Evolutionary conservation across 2,113 vertebrate genomes (phyloP).

Genomic region (Galemys pyrenaicus): DNA sequence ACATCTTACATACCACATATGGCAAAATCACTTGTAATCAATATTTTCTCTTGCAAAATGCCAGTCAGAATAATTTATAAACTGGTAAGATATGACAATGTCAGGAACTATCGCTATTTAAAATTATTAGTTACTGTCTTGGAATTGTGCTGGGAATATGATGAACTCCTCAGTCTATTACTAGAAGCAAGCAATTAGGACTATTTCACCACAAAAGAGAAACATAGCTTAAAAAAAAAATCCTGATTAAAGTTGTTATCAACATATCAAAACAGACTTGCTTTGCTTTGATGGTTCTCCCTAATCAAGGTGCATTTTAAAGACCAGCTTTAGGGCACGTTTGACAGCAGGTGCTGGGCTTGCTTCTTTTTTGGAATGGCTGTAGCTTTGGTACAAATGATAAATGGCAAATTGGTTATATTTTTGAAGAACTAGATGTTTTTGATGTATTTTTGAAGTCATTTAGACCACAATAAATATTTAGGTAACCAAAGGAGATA

Average conservation of each 20-base stretch:
- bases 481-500: constrained; percentile 12
- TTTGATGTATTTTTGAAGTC: constrained; percentile 3
- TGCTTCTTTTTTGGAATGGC: not conserved
- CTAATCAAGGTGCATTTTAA: not conserved
- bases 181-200: not conserved
- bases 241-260: not conserved
- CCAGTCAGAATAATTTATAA: not conserved
- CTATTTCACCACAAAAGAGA: not conserved
- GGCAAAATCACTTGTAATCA: not conserved
- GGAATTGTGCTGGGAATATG: not conserved
- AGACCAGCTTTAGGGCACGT: not conserved
- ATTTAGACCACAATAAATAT: not conserved
- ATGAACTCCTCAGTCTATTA: not conserved
- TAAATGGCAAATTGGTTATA: not conserved
- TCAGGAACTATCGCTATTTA: constrained; percentile 3
- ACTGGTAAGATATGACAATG: not conserved
- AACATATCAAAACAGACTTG: not conserved
- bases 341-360: not conserved
- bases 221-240: not conserved
- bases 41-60: not conserved
- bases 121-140: not conserved
- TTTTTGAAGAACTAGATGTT: not conserved
- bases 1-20: not conserved
- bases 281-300: not conserved
- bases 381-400: not conserved